These are phyloP conservation scores for Microplitis mediator DNA, from an alignment of 1,140 invertebrate genomes.

Conservation along the genomic window DNA sequence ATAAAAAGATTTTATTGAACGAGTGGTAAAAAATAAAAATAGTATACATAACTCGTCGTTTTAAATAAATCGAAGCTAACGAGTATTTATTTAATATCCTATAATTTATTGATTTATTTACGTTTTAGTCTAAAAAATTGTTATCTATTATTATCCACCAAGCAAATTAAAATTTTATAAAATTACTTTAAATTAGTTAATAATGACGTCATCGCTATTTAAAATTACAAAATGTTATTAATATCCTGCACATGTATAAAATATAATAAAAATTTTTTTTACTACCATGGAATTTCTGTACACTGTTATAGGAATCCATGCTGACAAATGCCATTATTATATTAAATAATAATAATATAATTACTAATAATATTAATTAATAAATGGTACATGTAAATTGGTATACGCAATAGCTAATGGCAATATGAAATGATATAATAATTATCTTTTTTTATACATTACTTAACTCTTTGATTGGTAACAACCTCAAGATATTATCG, in stretches of 20 bases:
- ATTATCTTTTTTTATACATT: constrained; percentile 10
- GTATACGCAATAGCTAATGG: constrained; percentile 30
- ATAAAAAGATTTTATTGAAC: no score
- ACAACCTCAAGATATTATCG: constrained; percentile 14
- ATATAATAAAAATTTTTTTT: neutral
- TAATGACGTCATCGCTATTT: no score
- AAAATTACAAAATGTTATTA: neutral
- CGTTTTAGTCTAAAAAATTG: no score
- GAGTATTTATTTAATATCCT: no score
- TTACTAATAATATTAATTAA: neutral
- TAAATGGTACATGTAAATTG: constrained; percentile 4
- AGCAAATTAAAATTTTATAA: no score
- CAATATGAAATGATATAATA: constrained; percentile 23
- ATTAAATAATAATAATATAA: neutral
- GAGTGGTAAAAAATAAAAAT: no score
- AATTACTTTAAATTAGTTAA: no score
- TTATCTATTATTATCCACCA: no score
- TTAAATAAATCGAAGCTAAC: no score
- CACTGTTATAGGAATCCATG: constrained; percentile 2
- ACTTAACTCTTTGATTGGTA: constrained; percentile 18
- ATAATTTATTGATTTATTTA: no score
- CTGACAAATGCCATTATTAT: neutral
- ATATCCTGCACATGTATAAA: neutral
- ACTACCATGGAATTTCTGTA: constrained; percentile 5
- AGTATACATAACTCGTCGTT: no score